phyloP scores from a whole-genome alignment of 2,797 vertebrate genomes.

The Periparus ater region DNA sequence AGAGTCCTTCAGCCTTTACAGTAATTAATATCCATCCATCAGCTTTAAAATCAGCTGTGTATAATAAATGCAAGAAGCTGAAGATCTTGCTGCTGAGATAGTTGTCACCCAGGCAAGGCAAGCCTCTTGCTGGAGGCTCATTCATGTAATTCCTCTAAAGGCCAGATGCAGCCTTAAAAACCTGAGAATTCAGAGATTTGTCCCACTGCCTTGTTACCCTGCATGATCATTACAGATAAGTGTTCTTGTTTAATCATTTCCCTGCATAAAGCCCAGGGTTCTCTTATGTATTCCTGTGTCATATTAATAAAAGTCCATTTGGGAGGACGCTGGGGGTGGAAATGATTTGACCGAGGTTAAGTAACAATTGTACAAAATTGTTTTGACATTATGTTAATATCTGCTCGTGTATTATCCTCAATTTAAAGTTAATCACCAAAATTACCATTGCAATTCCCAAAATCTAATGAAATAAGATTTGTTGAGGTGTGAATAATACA shows the following conservation, averaged over 20 bases:
- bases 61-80: constrained; percentile 15
- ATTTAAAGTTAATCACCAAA: constrained; percentile 78
- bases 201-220: constrained; percentile 17
- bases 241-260: constrained; percentile 15
- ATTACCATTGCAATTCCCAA: constrained; percentile 66
- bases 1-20: neutral
- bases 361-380: constrained; percentile 73
- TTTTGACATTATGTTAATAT: constrained; percentile 78
- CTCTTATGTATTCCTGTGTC: constrained; percentile 37
- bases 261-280: neutral
- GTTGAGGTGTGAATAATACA: constrained; percentile 70
- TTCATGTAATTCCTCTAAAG: neutral
- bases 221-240: constrained; percentile 30
- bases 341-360: constrained; percentile 68
- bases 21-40: constrained; percentile 30
- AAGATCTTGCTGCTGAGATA: constrained; percentile 20
- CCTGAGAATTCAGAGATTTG: neutral
- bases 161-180: neutral
- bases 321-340: constrained; percentile 18
- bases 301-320: constrained; percentile 63
- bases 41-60: constrained; percentile 20
- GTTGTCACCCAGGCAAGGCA: constrained; percentile 56
- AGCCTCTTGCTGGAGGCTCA: neutral
- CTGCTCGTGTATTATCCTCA: constrained; percentile 65
- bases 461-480: constrained; percentile 71